phyloP scores from a whole-genome alignment of 2,113 vertebrate genomes.

The Pseudorhombus dupliciocellatus region DNA sequence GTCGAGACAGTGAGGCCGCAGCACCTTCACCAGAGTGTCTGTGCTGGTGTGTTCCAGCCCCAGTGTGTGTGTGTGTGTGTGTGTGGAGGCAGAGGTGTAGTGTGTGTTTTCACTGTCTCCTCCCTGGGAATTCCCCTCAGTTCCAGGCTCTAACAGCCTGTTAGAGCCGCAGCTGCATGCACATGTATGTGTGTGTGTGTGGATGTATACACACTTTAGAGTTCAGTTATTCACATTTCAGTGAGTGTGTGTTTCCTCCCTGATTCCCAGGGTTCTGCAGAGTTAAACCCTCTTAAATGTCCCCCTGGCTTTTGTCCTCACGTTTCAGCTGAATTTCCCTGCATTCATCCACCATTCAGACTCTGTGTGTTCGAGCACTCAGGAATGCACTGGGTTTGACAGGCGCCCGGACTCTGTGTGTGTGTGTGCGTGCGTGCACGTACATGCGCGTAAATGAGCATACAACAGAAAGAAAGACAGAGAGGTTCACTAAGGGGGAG shows the following conservation, averaged over 20 bases:
- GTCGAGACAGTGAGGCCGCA: background rate
- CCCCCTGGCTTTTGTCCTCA: conserved; percentile 82
- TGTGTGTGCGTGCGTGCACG: conserved; percentile 20
- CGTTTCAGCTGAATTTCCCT: conserved; percentile 81
- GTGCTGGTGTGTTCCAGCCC: conserved; percentile 17
- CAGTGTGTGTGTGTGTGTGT: conserved; percentile 44
- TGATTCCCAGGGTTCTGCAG: conserved; percentile 78
- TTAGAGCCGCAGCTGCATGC: conserved; percentile 58
- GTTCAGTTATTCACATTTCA: conserved; percentile 45
- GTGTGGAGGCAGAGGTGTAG: conserved; percentile 60
- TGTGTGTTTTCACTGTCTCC: conserved; percentile 71
- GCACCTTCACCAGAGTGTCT: conserved; percentile 8
- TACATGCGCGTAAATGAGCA: conserved; percentile 46
- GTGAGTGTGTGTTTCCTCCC: conserved; percentile 57
- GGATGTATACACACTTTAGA: conserved; percentile 57
- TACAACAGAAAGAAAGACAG: conserved; percentile 47
- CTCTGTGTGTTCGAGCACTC: conserved; percentile 66
- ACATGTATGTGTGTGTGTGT: conserved; percentile 1
- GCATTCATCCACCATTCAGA: conserved; percentile 78
- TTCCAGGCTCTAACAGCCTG: conserved; percentile 66
- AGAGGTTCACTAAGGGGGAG: conserved; percentile 29
- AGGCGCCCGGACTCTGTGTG: conserved; percentile 62
- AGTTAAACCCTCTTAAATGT: conserved; percentile 82
- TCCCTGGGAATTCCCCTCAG: conserved; percentile 79
- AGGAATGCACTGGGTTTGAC: conserved; percentile 81